phyloP scores from a whole-genome alignment of 2,113 vertebrate species.

The Misgurnus mizolepis region DNA sequence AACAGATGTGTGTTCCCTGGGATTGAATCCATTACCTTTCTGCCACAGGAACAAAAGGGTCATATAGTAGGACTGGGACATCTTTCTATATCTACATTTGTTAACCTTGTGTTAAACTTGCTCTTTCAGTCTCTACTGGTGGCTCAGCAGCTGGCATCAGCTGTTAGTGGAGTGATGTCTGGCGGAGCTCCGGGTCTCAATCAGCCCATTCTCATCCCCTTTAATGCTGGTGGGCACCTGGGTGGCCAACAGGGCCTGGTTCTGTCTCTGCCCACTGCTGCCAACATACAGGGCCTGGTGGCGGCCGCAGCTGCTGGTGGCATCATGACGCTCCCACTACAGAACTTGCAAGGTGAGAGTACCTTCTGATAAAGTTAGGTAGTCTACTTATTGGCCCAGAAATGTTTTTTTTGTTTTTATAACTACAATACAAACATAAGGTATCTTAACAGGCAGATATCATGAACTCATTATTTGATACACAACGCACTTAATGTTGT shows the following conservation, averaged over 20 bases:
- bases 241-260: slow-evolving; percentile 98
- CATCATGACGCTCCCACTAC: slow-evolving; percentile 97
- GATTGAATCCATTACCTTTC: too few relatives aligned
- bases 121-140: slow-evolving; percentile 88
- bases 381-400: neutral
- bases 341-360: slow-evolving; percentile 96
- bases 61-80: too few relatives aligned
- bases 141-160: slow-evolving; percentile 93
- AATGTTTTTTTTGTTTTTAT: too few relatives aligned
- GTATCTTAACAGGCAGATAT: neutral
- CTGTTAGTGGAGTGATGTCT: slow-evolving; percentile 93
- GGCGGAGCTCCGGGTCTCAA: slow-evolving; percentile 88
- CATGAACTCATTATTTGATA: neutral
- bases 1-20: too few relatives aligned
- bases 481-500: slow-evolving; percentile 3
- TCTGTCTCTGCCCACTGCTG: slow-evolving; percentile 91
- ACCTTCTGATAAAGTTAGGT: neutral
- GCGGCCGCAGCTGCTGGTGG: slow-evolving; percentile 97
- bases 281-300: slow-evolving; percentile 97
- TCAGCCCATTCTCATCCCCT: slow-evolving; percentile 97
- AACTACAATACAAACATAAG: neutral
- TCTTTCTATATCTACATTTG: too few relatives aligned
- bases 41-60: too few relatives aligned
- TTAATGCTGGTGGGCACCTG: slow-evolving; percentile 95
- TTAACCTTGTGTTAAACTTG: neutral